These are phyloP conservation scores for Poecilia gillii DNA, from an alignment of 2,797 vertebrate genomes.

Conservation along the genomic window DNA sequence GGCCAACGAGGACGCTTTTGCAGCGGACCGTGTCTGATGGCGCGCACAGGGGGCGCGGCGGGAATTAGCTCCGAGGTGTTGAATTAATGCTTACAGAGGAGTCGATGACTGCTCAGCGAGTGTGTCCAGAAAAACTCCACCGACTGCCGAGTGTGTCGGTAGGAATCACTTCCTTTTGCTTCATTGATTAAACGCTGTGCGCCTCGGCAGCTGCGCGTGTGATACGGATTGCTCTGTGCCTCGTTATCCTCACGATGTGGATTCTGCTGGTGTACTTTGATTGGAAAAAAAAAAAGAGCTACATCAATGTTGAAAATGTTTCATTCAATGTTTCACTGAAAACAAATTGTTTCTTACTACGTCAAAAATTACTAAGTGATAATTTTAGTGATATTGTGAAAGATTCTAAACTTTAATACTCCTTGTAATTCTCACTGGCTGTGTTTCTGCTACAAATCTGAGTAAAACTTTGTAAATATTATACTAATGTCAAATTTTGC, in stretches of 20 bases:
- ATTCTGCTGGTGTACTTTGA: background rate
- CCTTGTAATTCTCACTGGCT: too few relatives aligned
- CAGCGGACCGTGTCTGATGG: slow-evolving; percentile 32
- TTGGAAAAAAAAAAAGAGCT: background rate
- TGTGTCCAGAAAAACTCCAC: slow-evolving; percentile 35
- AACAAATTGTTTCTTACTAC: background rate
- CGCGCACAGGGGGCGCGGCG: slow-evolving; percentile 11
- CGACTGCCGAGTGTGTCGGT: slow-evolving; percentile 19
- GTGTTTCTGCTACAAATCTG: too few relatives aligned
- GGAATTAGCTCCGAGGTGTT: slow-evolving; percentile 50
- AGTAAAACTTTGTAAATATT: too few relatives aligned
- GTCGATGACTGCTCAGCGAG: slow-evolving; percentile 39
- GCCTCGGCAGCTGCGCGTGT: slow-evolving; percentile 18
- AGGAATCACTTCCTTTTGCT: slow-evolving; percentile 13
- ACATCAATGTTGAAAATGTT: background rate
- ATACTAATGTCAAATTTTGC: too few relatives aligned
- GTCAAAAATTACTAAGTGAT: background rate
- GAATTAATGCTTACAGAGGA: slow-evolving; percentile 48
- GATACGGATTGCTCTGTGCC: slow-evolving; percentile 27
- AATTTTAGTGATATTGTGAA: background rate
- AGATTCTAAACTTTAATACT: background rate
- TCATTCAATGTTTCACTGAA: background rate
- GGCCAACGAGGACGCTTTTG: slow-evolving; percentile 33
- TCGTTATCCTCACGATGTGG: background rate
- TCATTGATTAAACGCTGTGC: slow-evolving; percentile 47